These are phyloP conservation scores for Rhabdomys dilectus DNA, from an alignment of 2,113 vertebrate species.

Conservation along the genomic window DNA sequence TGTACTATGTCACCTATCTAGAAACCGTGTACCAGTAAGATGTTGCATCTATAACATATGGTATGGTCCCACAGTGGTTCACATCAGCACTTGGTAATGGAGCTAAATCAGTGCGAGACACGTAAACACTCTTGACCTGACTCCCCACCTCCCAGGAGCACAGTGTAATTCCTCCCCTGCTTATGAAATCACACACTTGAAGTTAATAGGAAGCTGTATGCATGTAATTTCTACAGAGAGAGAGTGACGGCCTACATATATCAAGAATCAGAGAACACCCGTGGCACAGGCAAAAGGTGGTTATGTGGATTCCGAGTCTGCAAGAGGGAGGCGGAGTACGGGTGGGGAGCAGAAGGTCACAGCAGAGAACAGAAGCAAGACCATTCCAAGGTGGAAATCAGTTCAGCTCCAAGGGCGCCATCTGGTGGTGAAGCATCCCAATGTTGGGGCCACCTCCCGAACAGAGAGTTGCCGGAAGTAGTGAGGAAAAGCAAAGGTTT, in stretches of 20 bases:
- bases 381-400: background rate
- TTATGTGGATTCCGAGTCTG: background rate
- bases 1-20: background rate
- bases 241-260: background rate
- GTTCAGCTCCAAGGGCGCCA: background rate
- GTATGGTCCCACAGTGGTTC: background rate
- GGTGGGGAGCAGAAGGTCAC: background rate
- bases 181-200: background rate
- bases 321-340: background rate
- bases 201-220: background rate
- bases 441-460: background rate
- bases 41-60: no score
- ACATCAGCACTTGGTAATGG: background rate
- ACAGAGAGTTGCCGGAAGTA: background rate
- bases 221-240: conserved; percentile 18
- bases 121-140: background rate
- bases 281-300: background rate
- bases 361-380: background rate
- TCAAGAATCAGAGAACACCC: background rate
- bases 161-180: background rate
- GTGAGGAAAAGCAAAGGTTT: background rate
- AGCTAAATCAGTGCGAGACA: background rate
- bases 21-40: background rate
- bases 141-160: background rate
- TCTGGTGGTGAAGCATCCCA: background rate